Evolutionary conservation across 2,888 invertebrate genomes (phyloP).

Genomic region (Drepanosiphum platanoidis): DNA sequence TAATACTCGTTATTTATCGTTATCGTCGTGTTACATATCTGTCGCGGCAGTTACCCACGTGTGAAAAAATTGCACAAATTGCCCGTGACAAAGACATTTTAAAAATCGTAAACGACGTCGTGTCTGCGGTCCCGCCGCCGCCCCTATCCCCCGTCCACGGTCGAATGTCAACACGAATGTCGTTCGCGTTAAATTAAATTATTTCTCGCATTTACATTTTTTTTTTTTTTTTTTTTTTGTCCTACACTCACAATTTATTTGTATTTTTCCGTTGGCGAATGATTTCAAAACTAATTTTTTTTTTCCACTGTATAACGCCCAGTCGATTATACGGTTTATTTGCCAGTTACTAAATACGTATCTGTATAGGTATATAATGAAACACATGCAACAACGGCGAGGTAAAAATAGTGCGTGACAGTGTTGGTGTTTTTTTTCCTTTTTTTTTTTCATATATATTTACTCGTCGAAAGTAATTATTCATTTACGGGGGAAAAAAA

Average conservation of each 20-base stretch:
- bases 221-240: slow-evolving; percentile 19
- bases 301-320: neutral
- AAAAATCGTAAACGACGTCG: neutral
- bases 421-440: neutral
- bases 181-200: slow-evolving; percentile 30
- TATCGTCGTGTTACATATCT: neutral
- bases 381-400: neutral
- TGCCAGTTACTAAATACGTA: slow-evolving; percentile 24
- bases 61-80: neutral
- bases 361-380: neutral
- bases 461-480: slow-evolving; percentile 31
- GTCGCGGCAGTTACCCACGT: neutral
- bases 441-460: neutral
- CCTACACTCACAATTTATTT: slow-evolving; percentile 15
- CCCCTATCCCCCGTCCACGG: neutral
- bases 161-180: slow-evolving; percentile 20
- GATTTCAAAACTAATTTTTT: slow-evolving; percentile 49
- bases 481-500: too few relatives aligned
- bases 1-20: neutral
- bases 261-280: slow-evolving; percentile 10
- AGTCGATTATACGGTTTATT: slow-evolving; percentile 50
- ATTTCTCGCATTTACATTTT: slow-evolving; percentile 33
- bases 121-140: neutral
- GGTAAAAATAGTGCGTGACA: slow-evolving; percentile 22
- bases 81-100: slow-evolving; percentile 13